A percentile compares a stretch with the other conserved stretches of the same genome.
phyloP scores from a whole-genome alignment of 2,113 vertebrate genomes.

The Piprites chloris region DNA sequence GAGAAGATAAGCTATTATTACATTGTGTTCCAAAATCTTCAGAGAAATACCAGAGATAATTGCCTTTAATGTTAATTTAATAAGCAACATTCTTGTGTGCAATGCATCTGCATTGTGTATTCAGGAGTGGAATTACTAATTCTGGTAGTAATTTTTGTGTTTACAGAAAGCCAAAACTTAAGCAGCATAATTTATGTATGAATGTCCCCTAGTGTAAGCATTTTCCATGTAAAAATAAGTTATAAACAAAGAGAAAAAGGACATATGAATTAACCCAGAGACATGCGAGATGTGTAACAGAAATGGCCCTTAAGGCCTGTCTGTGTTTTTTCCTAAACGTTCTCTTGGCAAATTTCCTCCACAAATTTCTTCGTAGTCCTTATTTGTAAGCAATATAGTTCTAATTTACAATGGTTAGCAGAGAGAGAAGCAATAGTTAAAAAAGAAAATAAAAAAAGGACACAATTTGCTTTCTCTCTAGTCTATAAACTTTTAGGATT shows the following conservation, averaged over 20 bases:
- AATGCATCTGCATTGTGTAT: not conserved
- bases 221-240: not conserved
- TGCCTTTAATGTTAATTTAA: constrained; percentile 34
- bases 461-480: not conserved
- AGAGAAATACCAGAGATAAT: constrained; percentile 35
- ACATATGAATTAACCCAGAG: not conserved
- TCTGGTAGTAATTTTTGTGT: not conserved
- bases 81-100: not conserved
- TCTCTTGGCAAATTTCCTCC: not conserved
- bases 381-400: not conserved
- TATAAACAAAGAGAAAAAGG: not conserved
- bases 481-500: not conserved
- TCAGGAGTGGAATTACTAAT: not conserved
- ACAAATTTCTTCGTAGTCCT: not conserved
- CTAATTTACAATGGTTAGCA: not conserved
- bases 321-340: not conserved
- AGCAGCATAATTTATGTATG: not conserved
- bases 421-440: not conserved
- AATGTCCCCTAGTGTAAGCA: not conserved
- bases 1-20: not conserved
- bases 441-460: not conserved
- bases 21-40: constrained; percentile 26
- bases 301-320: not conserved
- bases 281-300: not conserved
- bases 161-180: not conserved